Percentiles rank a stretch among this genome's conserved stretches.
Conservation (phyloP, 2,113 vertebrate genomes). For the Phylloscopus trochilus region DNA sequence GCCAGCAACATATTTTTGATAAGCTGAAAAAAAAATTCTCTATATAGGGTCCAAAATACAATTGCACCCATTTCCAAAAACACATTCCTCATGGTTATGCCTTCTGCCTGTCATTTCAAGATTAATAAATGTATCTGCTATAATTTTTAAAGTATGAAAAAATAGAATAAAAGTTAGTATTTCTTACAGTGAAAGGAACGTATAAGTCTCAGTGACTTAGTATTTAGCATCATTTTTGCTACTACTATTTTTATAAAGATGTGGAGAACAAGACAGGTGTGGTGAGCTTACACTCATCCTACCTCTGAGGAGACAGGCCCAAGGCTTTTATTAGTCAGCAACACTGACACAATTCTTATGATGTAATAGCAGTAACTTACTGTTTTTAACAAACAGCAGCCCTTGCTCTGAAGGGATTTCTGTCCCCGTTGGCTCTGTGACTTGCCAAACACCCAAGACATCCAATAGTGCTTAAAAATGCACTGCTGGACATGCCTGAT, state of each 20-base stretch:
- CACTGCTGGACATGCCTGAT: not conserved
- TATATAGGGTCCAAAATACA: rapidly evolving
- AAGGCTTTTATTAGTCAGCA: not conserved
- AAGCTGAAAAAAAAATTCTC: not conserved
- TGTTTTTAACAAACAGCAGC: not conserved
- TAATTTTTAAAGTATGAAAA: not conserved
- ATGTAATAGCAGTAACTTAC: not conserved
- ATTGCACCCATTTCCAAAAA: not conserved
- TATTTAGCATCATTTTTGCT: not conserved
- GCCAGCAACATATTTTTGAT: not conserved
- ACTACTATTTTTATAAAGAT: not conserved
- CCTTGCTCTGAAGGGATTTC: not conserved
- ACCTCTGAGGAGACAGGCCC: not conserved
- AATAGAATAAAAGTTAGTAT: not conserved
- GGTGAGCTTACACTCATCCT: not conserved
- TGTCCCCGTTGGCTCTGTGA: not conserved
- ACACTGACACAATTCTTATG: not conserved
- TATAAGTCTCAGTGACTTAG: not conserved
- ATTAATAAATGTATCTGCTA: not conserved
- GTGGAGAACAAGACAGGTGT: not conserved
- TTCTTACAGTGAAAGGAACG: not conserved
- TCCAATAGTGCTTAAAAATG: not conserved
- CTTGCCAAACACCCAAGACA: not conserved
- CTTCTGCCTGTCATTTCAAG: not conserved
- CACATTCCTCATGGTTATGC: not conserved